Evolutionary conservation across 2,797 vertebrate genomes (phyloP).

Genomic region (Anguilla obscura): DNA sequence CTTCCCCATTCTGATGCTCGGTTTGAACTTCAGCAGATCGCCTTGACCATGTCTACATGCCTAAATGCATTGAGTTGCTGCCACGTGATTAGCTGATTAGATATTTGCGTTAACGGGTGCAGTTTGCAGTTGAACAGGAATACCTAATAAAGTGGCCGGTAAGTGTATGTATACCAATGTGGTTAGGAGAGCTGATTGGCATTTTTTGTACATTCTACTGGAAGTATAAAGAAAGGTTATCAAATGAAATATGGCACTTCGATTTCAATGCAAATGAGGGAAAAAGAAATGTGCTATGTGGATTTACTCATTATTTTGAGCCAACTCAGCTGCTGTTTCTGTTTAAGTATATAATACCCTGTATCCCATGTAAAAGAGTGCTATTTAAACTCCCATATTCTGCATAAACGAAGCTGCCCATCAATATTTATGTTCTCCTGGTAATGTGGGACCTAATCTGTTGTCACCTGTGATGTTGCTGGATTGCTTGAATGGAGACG

Average conservation of each 20-base stretch:
- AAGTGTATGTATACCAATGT: neutral
- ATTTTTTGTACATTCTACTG: neutral
- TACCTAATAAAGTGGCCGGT: too few species aligned
- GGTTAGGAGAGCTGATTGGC: neutral
- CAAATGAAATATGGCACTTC: conserved; percentile 22
- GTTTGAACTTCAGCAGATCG: too few species aligned
- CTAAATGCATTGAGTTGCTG: too few species aligned
- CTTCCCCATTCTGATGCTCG: too few species aligned
- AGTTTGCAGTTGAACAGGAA: too few species aligned
- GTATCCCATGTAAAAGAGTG: conserved; percentile 64
- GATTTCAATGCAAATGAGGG: conserved; percentile 22
- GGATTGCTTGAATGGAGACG: conserved; percentile 41
- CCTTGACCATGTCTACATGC: too few species aligned
- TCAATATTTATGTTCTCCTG: conserved; percentile 59
- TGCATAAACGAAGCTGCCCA: conserved; percentile 71
- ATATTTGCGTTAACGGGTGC: too few species aligned
- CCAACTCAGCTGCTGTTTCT: conserved; percentile 56
- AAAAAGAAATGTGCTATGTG: conserved; percentile 44
- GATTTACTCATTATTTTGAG: conserved; percentile 63
- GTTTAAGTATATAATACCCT: conserved; percentile 60
- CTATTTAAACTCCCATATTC: conserved; percentile 54
- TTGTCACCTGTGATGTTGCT: conserved; percentile 30
- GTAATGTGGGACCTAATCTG: conserved; percentile 20
- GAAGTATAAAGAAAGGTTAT: neutral
- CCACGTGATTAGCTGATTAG: too few species aligned